These are phyloP conservation scores for Chunga burmeisteri DNA, from an alignment of 2,113 vertebrate species.

Conservation along the genomic window DNA sequence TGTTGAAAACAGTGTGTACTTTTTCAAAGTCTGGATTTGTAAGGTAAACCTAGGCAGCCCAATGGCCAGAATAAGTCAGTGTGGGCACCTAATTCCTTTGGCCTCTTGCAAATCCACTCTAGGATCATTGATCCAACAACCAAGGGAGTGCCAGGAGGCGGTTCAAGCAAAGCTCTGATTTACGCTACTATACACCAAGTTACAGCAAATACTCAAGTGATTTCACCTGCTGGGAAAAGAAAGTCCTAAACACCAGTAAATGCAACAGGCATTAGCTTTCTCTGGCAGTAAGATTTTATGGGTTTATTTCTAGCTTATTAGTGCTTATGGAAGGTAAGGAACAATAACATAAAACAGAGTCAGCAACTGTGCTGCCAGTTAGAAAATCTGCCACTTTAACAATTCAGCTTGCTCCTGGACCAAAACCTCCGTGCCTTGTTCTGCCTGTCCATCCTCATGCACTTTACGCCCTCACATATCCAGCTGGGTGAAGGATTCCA, in stretches of 20 bases:
- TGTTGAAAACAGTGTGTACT: neutral
- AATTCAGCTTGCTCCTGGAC: neutral
- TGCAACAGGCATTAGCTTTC: neutral
- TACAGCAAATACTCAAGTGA: neutral
- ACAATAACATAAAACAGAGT: neutral
- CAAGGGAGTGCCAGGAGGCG: neutral
- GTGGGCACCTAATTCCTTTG: neutral
- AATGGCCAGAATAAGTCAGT: neutral
- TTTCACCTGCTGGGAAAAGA: neutral
- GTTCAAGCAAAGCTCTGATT: neutral
- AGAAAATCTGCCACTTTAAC: neutral
- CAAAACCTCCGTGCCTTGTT: neutral
- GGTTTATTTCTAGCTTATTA: neutral
- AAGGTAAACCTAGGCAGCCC: neutral
- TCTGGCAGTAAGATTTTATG: neutral
- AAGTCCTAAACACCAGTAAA: neutral
- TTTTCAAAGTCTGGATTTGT: neutral
- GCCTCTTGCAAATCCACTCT: neutral
- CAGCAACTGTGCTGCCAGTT: neutral
- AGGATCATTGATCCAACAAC: neutral
- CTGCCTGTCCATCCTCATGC: neutral
- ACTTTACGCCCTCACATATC: neutral
- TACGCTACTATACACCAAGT: neutral
- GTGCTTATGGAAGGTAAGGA: neutral
- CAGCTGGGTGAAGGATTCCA: neutral